Percentiles rank a stretch among this genome's conserved stretches.
These are phyloP conservation scores for Phocides pigmalion DNA, from an alignment of 1,140 invertebrate species.

Conservation along the genomic window DNA sequence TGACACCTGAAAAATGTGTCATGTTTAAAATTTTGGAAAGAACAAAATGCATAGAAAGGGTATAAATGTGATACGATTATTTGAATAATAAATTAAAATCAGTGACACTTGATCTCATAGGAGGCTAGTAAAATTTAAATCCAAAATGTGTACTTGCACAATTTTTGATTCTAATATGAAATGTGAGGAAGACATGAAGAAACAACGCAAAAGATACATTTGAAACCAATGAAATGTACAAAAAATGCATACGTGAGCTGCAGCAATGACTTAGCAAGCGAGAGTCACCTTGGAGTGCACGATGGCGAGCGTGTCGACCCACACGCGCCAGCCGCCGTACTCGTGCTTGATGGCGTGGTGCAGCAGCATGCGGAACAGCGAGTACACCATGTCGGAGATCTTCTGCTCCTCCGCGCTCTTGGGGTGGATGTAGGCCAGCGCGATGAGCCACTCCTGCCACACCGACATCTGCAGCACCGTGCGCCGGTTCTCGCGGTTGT, in stretches of 20 bases:
- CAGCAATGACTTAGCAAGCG: not conserved
- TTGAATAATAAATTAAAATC: too few species aligned
- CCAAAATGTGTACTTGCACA: too few species aligned
- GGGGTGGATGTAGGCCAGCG: conserved; percentile 98
- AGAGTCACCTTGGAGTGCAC: conserved; percentile 97
- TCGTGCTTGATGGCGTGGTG: conserved; percentile 99
- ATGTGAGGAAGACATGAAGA: too few species aligned
- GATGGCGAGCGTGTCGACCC: conserved; percentile 99
- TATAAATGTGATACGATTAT: too few species aligned
- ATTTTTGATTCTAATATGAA: too few species aligned
- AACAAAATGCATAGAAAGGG: too few species aligned
- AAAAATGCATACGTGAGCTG: too few species aligned
- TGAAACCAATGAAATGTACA: too few species aligned
- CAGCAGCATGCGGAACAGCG: conserved; percentile 96
- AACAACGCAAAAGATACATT: too few species aligned
- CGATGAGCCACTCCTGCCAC: conserved; percentile 99
- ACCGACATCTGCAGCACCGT: conserved; percentile 99
- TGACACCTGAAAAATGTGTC: conserved; percentile 87
- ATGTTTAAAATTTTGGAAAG: not conserved
- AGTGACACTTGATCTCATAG: too few species aligned
- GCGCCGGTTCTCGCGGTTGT: conserved; percentile 97
- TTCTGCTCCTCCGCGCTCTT: conserved; percentile 97
- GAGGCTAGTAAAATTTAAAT: too few species aligned
- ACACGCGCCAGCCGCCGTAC: conserved; percentile 99
- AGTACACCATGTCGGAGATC: conserved; percentile 99